Conservation (phyloP, 2,888 invertebrate genomes). For the Drosophila lutescens region DNA sequence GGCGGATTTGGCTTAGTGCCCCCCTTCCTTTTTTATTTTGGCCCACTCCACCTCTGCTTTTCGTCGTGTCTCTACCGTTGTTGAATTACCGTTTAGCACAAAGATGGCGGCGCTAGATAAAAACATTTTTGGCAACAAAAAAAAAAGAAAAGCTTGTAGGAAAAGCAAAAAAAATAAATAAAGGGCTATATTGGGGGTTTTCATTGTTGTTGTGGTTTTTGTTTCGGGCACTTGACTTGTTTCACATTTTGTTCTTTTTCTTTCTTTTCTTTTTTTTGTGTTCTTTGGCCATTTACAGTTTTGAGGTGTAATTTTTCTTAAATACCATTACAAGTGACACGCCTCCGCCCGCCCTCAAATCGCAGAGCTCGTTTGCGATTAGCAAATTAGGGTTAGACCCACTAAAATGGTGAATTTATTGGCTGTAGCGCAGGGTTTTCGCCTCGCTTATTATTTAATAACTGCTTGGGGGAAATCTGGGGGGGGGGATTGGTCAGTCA, state of each 20-base stretch:
- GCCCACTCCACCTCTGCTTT: conserved; percentile 6
- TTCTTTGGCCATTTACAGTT: conserved; percentile 73
- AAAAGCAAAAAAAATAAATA: conserved; percentile 21
- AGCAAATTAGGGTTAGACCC: conserved; percentile 50
- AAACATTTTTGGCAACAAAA: conserved; percentile 65
- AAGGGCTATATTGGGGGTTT: conserved; percentile 11
- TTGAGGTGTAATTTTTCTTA: conserved; percentile 76
- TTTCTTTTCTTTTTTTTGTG: background rate
- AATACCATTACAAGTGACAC: conserved; percentile 62
- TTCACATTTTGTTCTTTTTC: conserved; percentile 10
- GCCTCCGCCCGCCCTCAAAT: conserved; percentile 53
- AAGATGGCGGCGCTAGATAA: conserved; percentile 78
- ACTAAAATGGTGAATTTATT: conserved; percentile 45
- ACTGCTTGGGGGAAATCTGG: conserved; percentile 1
- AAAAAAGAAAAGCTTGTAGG: conserved; percentile 13
- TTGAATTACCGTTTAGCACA: conserved; percentile 71
- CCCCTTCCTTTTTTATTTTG: background rate
- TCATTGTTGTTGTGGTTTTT: background rate
- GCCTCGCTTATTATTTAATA: conserved; percentile 37
- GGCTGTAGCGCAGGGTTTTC: conserved; percentile 1
- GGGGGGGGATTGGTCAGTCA: too few relatives aligned
- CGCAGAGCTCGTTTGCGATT: conserved; percentile 72
- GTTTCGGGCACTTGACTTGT: conserved; percentile 47
- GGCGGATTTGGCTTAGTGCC: conserved; percentile 78
- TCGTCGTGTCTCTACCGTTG: conserved; percentile 1